A percentile compares a stretch with the other conserved stretches of the same genome.
phyloP scores from a whole-genome alignment of 1,140 invertebrate genomes.

The Drosophila ficusphila region DNA sequence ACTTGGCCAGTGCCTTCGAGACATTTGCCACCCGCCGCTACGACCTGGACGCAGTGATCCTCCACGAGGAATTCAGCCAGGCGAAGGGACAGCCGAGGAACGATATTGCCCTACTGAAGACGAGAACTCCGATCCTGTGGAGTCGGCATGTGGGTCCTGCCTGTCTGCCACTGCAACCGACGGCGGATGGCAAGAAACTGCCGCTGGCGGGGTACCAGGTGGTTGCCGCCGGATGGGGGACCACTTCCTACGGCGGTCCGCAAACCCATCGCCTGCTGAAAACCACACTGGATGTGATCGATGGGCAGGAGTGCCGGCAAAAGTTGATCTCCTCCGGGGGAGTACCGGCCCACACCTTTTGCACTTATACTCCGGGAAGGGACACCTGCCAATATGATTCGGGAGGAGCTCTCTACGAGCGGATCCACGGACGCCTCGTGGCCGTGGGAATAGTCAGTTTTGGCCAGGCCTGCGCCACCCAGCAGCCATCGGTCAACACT shows the following conservation, averaged over 20 bases:
- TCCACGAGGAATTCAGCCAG: constrained; percentile 67
- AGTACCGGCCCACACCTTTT: constrained; percentile 61
- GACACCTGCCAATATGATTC: constrained; percentile 83
- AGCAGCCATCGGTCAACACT: constrained; percentile 88
- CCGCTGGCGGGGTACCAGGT: constrained; percentile 59
- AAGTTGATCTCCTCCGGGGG: constrained; percentile 1
- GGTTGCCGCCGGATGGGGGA: constrained; percentile 78
- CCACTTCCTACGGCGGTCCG: constrained; percentile 76
- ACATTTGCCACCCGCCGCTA: constrained; percentile 68
- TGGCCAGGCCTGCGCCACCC: constrained; percentile 86
- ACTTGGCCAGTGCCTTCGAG: constrained; percentile 61
- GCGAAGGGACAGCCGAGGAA: constrained; percentile 55
- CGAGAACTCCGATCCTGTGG: constrained; percentile 57
- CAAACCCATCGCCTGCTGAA: constrained; percentile 68
- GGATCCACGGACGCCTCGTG: constrained; percentile 64
- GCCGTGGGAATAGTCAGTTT: constrained; percentile 88
- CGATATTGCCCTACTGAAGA: constrained; percentile 73
- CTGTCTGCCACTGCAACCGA: constrained; percentile 62
- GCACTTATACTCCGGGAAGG: constrained; percentile 73
- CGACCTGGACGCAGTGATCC: constrained; percentile 57
- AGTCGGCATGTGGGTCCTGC: constrained; percentile 75
- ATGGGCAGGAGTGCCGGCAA: constrained; percentile 45
- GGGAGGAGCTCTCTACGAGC: constrained; percentile 73
- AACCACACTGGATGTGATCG: constrained; percentile 71
- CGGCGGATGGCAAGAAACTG: constrained; percentile 24